phyloP scores from a whole-genome alignment of 2,888 invertebrate genomes.

The Neoaliturus tenellus region DNA sequence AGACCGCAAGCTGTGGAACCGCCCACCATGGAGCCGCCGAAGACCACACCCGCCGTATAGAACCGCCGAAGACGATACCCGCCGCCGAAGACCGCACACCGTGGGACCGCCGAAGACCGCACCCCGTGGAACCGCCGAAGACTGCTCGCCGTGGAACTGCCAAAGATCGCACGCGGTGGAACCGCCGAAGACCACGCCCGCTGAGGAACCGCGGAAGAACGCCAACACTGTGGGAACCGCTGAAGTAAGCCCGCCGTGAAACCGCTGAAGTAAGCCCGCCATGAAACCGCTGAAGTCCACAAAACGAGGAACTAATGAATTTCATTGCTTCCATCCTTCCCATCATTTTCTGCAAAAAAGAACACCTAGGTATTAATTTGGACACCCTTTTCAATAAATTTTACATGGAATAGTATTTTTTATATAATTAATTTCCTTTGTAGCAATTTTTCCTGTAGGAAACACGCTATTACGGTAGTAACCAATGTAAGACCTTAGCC shows the following conservation, averaged over 20 bases:
- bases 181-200: not conserved
- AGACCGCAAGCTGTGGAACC: not conserved
- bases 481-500: no score
- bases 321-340: no score
- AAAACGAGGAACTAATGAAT: not conserved
- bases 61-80: not conserved
- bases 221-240: slow-evolving; percentile 1
- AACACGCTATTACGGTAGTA: no score
- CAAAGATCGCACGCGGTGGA: not conserved
- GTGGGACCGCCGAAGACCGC: not conserved
- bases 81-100: not conserved
- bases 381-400: no score
- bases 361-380: no score
- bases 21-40: not conserved
- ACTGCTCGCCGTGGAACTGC: not conserved
- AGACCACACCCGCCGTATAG: not conserved
- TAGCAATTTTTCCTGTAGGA: no score
- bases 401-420: no score
- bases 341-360: no score
- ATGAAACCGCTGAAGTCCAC: not conserved
- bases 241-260: not conserved
- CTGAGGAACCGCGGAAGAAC: not conserved
- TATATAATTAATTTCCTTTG: no score
- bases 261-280: not conserved
- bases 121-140: not conserved